Conservation (phyloP, 2,888 invertebrate species). For the Leucozona laternaria region DNA sequence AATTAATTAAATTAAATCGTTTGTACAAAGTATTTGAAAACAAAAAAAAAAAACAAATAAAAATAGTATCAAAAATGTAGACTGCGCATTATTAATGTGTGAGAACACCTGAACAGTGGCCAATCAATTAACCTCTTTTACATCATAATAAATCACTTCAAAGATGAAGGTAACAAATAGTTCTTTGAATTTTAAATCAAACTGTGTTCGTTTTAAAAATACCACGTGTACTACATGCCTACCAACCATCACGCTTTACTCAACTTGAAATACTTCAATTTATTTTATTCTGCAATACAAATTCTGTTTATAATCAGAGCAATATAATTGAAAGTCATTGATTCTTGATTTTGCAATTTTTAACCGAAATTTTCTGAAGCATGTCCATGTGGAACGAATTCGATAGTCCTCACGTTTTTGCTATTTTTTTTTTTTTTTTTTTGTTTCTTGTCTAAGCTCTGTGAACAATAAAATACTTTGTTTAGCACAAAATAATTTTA, state of each 20-base stretch:
- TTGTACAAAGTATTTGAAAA: constrained; percentile 11
- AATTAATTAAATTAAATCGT: constrained; percentile 29
- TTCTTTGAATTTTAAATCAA: neutral
- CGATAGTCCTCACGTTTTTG: neutral
- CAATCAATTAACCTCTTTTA: constrained; percentile 10
- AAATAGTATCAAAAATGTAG: neutral
- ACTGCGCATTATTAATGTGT: neutral
- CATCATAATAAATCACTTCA: constrained; percentile 8
- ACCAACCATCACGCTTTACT: constrained; percentile 64
- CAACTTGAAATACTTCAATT: constrained; percentile 1
- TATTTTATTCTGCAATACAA: neutral
- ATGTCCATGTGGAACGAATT: constrained; percentile 4
- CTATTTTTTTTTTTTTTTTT: neutral
- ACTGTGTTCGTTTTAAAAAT: neutral
- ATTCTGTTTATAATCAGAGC: neutral
- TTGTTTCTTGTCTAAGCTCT: too few species aligned
- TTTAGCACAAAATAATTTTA: neutral
- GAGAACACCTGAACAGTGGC: constrained; percentile 3
- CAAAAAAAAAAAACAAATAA: constrained; percentile 32
- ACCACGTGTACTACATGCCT: neutral
- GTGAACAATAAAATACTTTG: neutral
- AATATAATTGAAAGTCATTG: constrained; percentile 1
- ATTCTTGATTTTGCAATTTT: constrained; percentile 2
- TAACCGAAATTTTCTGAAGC: neutral
- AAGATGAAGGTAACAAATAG: constrained; percentile 28